Evolutionary conservation across 2,113 vertebrate species (phyloP).

Genomic region (Suricata suricatta): DNA sequence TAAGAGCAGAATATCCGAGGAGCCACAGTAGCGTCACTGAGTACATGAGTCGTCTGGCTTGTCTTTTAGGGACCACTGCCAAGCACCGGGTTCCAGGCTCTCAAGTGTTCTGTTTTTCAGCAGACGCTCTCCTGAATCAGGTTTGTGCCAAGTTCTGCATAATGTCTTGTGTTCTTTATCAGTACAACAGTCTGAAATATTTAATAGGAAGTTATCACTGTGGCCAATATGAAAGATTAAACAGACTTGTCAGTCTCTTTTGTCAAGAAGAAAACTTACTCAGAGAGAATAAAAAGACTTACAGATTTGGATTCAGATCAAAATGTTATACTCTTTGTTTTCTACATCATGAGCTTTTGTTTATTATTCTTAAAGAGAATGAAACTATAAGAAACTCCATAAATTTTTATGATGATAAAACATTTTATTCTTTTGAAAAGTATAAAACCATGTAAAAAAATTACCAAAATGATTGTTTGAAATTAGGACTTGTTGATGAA

Average conservation of each 20-base stretch:
- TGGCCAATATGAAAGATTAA: slow-evolving; percentile 87
- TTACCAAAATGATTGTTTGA: neutral
- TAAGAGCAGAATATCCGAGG: neutral
- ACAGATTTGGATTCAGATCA: neutral
- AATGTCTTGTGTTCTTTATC: slow-evolving; percentile 81
- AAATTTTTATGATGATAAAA: neutral
- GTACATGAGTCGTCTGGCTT: slow-evolving; percentile 49
- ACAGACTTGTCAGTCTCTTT: slow-evolving; percentile 69
- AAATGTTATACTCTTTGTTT: slow-evolving; percentile 9
- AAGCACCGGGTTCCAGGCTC: slow-evolving; percentile 59
- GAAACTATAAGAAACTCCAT: slow-evolving; percentile 9
- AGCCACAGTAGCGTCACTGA: neutral
- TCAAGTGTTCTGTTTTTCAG: slow-evolving; percentile 75
- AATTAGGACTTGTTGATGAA: neutral
- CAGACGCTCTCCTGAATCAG: slow-evolving; percentile 67
- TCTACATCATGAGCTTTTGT: neutral
- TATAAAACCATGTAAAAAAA: neutral
- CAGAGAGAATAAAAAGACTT: slow-evolving; percentile 61
- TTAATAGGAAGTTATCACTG: slow-evolving; percentile 84
- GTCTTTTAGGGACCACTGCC: slow-evolving; percentile 50
- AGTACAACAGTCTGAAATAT: slow-evolving; percentile 88
- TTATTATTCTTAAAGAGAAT: neutral
- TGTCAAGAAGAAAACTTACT: slow-evolving; percentile 69
- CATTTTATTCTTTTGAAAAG: neutral
- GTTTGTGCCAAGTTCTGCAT: slow-evolving; percentile 79